phyloP scores from a whole-genome alignment of 1,140 invertebrate genomes.

The Venturia canescens region DNA sequence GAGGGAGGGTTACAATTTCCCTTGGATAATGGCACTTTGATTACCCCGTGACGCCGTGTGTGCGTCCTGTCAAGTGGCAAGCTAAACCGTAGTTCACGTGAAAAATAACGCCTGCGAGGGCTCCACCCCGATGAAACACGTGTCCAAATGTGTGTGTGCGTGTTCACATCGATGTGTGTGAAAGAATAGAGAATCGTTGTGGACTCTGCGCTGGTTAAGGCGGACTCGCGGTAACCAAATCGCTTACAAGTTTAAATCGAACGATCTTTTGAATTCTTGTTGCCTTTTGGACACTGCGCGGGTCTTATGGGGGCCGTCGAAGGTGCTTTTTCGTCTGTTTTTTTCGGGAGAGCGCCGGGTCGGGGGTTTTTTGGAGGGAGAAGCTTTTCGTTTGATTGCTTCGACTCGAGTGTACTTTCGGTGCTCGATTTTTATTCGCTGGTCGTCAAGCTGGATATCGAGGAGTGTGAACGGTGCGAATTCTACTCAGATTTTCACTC shows the following conservation, averaged over 20 bases:
- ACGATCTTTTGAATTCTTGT: slow-evolving; percentile 1
- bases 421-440: slow-evolving; percentile 55
- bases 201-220: background rate
- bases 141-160: slow-evolving; percentile 25
- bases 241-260: slow-evolving; percentile 35
- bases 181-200: background rate
- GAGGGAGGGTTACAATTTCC: slow-evolving; percentile 71
- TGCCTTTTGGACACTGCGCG: slow-evolving; percentile 10
- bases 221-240: slow-evolving; percentile 42
- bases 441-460: slow-evolving; percentile 58
- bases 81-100: slow-evolving; percentile 60
- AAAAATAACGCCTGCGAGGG: slow-evolving; percentile 56
- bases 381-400: slow-evolving; percentile 1
- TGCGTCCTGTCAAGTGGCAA: slow-evolving; percentile 72
- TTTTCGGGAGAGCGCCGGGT: slow-evolving; percentile 60
- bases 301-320: slow-evolving; percentile 47
- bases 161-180: background rate
- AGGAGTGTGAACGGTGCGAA: slow-evolving; percentile 63
- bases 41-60: slow-evolving; percentile 72
- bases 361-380: background rate
- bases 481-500: slow-evolving; percentile 41
- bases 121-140: slow-evolving; percentile 38
- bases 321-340: slow-evolving; percentile 61
- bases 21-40: slow-evolving; percentile 76
- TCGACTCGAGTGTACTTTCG: slow-evolving; percentile 62